Conservation (phyloP, 1,140 invertebrate species). For the Argopecten irradians region DNA sequence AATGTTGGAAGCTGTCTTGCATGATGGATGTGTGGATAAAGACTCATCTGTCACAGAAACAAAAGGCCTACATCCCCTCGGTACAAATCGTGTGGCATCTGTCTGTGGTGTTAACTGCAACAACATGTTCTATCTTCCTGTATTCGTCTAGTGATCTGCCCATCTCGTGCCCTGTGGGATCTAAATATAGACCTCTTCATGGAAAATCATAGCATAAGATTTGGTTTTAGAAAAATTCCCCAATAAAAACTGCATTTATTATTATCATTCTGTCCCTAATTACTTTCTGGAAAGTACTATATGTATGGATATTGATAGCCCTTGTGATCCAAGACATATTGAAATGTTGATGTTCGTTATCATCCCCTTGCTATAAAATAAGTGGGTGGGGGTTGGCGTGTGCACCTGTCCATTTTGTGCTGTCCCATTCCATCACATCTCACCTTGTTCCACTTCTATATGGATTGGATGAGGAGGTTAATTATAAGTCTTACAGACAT, state of each 20-base stretch:
- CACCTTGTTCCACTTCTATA: no score
- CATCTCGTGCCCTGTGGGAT: background rate
- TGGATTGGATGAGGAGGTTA: no score
- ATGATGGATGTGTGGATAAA: background rate
- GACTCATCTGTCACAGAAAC: constrained; percentile 4
- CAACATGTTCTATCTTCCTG: background rate
- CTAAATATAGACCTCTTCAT: background rate
- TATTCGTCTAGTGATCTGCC: background rate
- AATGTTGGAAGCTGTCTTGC: background rate
- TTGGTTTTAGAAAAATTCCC: background rate
- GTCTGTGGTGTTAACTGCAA: background rate
- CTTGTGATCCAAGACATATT: no score
- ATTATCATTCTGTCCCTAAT: no score
- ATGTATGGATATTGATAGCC: no score
- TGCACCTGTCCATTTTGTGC: no score
- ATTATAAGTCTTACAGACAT: no score
- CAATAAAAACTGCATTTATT: background rate
- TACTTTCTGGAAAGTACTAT: no score
- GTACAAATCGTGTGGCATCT: background rate
- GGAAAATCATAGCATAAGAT: background rate
- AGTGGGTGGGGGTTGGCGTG: no score
- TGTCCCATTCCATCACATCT: no score
- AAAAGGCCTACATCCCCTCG: background rate
- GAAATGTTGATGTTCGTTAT: no score
- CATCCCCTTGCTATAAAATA: no score